Conservation (phyloP, 2,888 invertebrate species). For the Celastrina argiolus region DNA sequence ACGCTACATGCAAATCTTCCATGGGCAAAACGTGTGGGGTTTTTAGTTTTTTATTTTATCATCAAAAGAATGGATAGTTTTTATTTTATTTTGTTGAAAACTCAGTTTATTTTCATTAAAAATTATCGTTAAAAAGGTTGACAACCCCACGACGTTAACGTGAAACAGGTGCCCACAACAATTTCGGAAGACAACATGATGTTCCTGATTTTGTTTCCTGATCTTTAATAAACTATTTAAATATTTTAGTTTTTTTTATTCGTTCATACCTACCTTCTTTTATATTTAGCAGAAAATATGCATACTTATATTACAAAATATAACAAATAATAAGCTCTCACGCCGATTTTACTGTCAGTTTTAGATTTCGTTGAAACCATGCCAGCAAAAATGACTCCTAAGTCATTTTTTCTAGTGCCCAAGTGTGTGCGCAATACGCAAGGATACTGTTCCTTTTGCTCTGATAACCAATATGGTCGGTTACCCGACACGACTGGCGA, state of each 20-base stretch:
- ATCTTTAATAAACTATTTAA: constrained; percentile 43
- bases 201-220: constrained; percentile 49
- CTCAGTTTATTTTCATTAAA: neutral
- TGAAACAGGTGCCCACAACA: neutral
- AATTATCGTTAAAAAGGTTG: neutral
- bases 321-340: too few species aligned
- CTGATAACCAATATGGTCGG: too few species aligned
- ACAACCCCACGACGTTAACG: neutral
- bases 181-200: constrained; percentile 36
- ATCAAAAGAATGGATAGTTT: neutral
- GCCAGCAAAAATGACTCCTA: too few species aligned
- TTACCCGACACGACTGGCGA: too few species aligned
- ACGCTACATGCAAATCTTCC: constrained; percentile 1
- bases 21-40: neutral
- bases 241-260: constrained; percentile 30
- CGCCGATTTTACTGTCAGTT: too few species aligned
- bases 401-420: too few species aligned
- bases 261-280: too few species aligned
- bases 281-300: too few species aligned
- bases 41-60: neutral
- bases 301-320: too few species aligned
- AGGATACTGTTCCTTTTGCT: too few species aligned
- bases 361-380: too few species aligned
- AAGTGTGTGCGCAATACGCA: too few species aligned
- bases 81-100: neutral